phyloP scores from a whole-genome alignment of 2,888 invertebrate species.

The Chalcosyrphus nemorum region DNA sequence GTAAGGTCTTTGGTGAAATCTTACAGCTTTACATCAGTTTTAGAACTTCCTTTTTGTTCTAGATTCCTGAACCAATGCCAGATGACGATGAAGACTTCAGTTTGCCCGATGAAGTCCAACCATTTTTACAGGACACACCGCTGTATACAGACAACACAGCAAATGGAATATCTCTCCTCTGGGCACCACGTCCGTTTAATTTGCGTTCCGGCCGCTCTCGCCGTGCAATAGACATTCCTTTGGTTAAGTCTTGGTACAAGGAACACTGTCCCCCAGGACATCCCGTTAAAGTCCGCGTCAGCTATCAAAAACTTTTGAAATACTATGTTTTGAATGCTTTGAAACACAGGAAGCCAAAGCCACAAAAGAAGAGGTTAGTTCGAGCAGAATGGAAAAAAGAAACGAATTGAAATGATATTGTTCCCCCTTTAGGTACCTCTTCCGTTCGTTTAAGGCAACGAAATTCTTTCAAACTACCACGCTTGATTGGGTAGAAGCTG shows the following conservation, averaged over 20 bases:
- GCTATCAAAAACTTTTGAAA: conserved; percentile 99
- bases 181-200: conserved; percentile 99
- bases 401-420: conserved; percentile 23
- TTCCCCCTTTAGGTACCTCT: conserved; percentile 91
- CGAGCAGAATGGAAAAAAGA: conserved; percentile 38
- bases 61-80: conserved; percentile 91
- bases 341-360: conserved; percentile 98
- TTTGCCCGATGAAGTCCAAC: conserved; percentile 93
- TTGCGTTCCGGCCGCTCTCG: conserved; percentile 96
- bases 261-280: conserved; percentile 97
- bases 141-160: conserved; percentile 99
- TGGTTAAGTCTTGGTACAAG: conserved; percentile 98
- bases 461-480: conserved; percentile 99
- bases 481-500: conserved; percentile 99
- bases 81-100: conserved; percentile 98
- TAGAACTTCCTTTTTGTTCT: too few species aligned
- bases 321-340: conserved; percentile 99
- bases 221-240: conserved; percentile 97
- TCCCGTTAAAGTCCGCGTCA: conserved; percentile 99
- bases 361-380: conserved; percentile 96
- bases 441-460: conserved; percentile 99
- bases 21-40: too few species aligned
- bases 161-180: conserved; percentile 97
- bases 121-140: conserved; percentile 96
- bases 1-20: conserved; percentile 80